These are phyloP conservation scores for Oscheius sp. DNA, from an alignment of 2,888 invertebrate genomes.

Conservation along the genomic window DNA sequence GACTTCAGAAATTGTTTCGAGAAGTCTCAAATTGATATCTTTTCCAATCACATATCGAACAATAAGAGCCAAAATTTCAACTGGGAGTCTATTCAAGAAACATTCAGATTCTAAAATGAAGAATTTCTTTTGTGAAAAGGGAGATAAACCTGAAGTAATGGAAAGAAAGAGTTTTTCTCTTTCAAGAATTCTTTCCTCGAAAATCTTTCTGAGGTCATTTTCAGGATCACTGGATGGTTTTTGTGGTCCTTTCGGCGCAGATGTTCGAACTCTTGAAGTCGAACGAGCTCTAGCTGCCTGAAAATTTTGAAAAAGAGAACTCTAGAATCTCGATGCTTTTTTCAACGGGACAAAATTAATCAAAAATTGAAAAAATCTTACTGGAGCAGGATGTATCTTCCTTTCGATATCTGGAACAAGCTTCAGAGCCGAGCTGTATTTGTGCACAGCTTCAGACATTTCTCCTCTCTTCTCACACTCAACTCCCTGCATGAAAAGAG, in stretches of 20 bases:
- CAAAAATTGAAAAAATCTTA: background rate
- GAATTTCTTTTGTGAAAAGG: background rate
- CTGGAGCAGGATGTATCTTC: background rate
- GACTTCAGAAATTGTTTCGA: conserved; percentile 15
- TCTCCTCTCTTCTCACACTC: conserved; percentile 24
- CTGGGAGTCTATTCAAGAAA: background rate
- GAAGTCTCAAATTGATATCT: background rate
- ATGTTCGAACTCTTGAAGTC: background rate
- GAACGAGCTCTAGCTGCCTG: conserved; percentile 13
- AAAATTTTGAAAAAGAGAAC: background rate
- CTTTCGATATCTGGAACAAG: conserved; percentile 22
- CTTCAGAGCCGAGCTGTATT: conserved; percentile 17
- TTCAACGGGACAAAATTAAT: background rate
- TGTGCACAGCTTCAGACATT: conserved; percentile 20
- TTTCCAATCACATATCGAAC: conserved; percentile 1
- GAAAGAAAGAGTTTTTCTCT: background rate
- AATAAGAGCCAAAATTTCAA: conserved; percentile 9
- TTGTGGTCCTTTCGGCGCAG: background rate
- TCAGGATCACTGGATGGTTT: too few species aligned
- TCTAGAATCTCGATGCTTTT: background rate
- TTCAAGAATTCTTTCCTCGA: conserved; percentile 1
- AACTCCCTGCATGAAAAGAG: conserved; percentile 16
- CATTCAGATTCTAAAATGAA: background rate
- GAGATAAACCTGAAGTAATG: background rate
- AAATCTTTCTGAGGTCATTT: background rate